Evolutionary conservation across 2,888 invertebrate species (phyloP).

Genomic region (Synanthedon tipuliformis): DNA sequence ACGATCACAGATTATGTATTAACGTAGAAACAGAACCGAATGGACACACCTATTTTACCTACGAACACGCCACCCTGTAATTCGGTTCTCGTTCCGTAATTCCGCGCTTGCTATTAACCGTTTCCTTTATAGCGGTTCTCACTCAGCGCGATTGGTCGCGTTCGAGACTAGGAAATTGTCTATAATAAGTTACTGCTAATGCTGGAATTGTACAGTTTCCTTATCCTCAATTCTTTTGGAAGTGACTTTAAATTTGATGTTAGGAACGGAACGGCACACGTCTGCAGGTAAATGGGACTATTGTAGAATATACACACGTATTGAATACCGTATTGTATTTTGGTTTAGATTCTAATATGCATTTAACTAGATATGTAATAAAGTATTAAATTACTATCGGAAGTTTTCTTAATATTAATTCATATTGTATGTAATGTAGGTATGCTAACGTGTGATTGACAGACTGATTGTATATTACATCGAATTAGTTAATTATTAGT

Average conservation of each 20-base stretch:
- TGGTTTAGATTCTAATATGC: too few species aligned
- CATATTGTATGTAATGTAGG: too few species aligned
- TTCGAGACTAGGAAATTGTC: constrained; percentile 38
- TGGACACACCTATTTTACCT: constrained; percentile 25
- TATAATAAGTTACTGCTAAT: constrained; percentile 50
- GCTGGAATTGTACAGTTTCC: constrained; percentile 35
- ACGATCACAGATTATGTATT: constrained; percentile 29
- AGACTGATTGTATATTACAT: too few species aligned
- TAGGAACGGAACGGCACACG: constrained; percentile 7
- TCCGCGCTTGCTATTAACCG: constrained; percentile 35
- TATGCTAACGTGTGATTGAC: too few species aligned
- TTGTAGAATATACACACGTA: too few species aligned
- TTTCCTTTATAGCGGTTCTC: constrained; percentile 53
- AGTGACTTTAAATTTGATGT: constrained; percentile 39
- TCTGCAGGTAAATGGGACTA: too few species aligned
- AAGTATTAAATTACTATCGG: too few species aligned
- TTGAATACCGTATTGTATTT: too few species aligned
- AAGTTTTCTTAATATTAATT: too few species aligned
- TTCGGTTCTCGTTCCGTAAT: constrained; percentile 31
- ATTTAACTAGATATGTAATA: too few species aligned
- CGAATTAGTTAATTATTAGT: too few species aligned
- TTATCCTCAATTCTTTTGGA: constrained; percentile 33
- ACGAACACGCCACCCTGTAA: constrained; percentile 15
- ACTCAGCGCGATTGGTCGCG: constrained; percentile 14
- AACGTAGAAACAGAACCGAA: constrained; percentile 18